A percentile compares a stretch with the other conserved stretches of the same genome.
Conservation (phyloP, 2,888 invertebrate species). For the Agrochola litura region DNA sequence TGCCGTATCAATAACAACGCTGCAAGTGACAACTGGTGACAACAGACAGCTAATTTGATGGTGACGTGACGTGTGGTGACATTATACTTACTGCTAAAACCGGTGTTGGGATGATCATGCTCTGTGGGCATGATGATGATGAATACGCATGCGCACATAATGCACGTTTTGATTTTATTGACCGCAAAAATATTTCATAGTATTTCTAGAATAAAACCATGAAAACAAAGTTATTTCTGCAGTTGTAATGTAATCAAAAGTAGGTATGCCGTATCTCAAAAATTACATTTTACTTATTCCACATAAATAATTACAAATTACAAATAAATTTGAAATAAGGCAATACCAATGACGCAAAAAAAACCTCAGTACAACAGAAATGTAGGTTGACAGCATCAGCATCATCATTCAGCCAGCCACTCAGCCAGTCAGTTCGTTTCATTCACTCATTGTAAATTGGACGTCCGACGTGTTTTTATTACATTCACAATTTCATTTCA, state of each 20-base stretch:
- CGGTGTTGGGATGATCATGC: background rate
- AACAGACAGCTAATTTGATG: background rate
- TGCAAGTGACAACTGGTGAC: background rate
- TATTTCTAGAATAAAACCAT: background rate
- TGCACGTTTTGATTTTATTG: background rate
- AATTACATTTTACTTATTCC: no score
- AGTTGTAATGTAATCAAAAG: background rate
- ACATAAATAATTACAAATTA: background rate
- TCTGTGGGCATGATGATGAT: no score
- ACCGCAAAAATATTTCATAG: background rate
- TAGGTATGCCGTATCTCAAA: no score
- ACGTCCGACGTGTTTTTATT: conserved; percentile 70
- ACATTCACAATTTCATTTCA: conserved; percentile 67
- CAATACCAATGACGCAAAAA: background rate
- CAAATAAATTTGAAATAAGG: background rate
- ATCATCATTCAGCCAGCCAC: conserved; percentile 4
- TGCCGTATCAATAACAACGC: no score
- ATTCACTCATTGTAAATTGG: conserved; percentile 72
- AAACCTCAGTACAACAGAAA: background rate
- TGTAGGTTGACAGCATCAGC: background rate
- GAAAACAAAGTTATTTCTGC: background rate
- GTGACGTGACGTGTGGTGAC: background rate
- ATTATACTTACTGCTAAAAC: background rate
- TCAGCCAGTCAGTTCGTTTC: conserved; percentile 30
- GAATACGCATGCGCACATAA: background rate